These are phyloP conservation scores for Sepiola atlantica DNA, from an alignment of 2,888 invertebrate species.

Conservation along the genomic window DNA sequence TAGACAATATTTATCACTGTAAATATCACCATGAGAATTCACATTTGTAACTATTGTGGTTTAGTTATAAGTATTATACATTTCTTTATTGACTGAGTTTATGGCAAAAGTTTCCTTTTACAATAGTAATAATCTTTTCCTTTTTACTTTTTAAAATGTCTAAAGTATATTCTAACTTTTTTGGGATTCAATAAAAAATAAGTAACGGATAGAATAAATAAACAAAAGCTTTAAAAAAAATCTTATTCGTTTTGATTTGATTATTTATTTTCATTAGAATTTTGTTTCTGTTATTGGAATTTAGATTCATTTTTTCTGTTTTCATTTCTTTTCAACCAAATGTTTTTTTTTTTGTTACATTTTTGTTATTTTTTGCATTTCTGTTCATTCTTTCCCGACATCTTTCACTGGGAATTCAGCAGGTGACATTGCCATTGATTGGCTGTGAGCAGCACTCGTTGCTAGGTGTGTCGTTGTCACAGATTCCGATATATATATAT, in stretches of 20 bases:
- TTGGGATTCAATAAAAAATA: not conserved
- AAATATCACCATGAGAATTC: not conserved
- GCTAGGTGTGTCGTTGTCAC: not conserved
- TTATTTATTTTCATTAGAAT: not conserved
- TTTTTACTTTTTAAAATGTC: not conserved
- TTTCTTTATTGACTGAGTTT: not conserved
- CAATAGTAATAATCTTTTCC: not conserved
- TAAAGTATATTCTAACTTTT: not conserved
- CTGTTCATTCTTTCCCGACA: not conserved
- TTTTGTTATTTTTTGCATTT: not conserved
- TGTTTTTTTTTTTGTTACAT: not conserved
- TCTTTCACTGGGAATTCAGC: not conserved
- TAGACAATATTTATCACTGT: not conserved
- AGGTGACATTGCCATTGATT: not conserved
- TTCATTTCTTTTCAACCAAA: too few species aligned
- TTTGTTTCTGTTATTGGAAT: not conserved
- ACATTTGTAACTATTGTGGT: not conserved
- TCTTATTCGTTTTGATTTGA: not conserved
- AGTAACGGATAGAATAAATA: not conserved
- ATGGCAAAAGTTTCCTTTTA: not conserved
- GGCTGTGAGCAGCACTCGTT: not conserved
- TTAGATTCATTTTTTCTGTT: not conserved
- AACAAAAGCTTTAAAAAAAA: not conserved
- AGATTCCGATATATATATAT: not conserved
- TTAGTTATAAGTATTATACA: not conserved